Base-by-base conservation (phyloP, 2,888 invertebrate species). In the Cosmorhoe ocellata region DNA sequence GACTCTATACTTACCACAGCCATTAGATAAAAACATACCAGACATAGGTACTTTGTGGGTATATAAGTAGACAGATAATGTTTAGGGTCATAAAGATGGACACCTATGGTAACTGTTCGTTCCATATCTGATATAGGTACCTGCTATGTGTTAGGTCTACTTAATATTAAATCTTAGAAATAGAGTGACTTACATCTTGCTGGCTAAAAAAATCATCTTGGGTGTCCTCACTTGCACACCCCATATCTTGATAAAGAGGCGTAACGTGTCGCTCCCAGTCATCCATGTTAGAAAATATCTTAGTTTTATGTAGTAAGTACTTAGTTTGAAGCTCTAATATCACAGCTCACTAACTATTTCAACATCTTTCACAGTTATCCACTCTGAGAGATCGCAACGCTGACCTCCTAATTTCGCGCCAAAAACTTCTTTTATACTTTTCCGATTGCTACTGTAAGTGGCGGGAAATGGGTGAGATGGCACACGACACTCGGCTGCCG, bases 231-330 rank as follows among this genome's bases (percentile, higher is more conserved):
- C 81, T 86, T 58, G 89, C 76, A 72, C 90, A 90, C 67, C 90
- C 91, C 90, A 92, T 92, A 69, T 92, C 92, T 74, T 91, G 92
- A 58, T 92, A 83, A 54, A 92, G 88, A 37, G 91, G 91, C 51
- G 91, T 91, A 58, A 92, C 91, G 71, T 92, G 92, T 64, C 91
- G 87, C 79, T 92, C 92, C 92, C 92, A 92, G 77, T 92, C 91
- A 83, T 91, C 91, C 90, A 91, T 75, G 76, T 83, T 69, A 74
- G 58, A 46, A 67, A 76, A 75, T 71, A 76, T 71, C 70, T 67
- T 71, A 68, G 66, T 63, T 66, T 66, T 60, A 36, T 26, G 3
- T 59, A 58, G 51, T 59, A 71, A n/a, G n/a, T n/a, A n/a, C n/a
- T n/a, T n/a, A n/a, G 66, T 67, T 69, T 71, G 69, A 76, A 73